Evolutionary conservation across 2,888 invertebrate genomes (phyloP), one percentile per base, ranked within the genome.

Genomic region (Andrena hattorfiana): DNA sequence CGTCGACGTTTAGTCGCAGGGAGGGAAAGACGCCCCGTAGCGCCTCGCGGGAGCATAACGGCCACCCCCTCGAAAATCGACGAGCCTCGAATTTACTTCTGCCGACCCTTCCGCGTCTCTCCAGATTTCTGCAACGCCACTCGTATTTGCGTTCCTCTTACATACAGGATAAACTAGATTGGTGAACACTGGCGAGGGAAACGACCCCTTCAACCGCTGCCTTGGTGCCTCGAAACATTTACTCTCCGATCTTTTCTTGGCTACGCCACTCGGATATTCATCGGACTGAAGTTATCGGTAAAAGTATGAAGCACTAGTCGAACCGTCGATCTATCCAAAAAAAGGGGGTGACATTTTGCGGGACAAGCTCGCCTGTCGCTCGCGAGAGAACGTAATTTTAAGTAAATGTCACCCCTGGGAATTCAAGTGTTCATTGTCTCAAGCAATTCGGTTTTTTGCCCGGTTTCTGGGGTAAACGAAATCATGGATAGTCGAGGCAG

Each of bases 401-500:
- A 72, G 80, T 72, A 81, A 81, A 81, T 48, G 80, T 80, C 54
- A 72, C 81, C 63, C 72, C 13, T 1, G 80, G 72, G 81, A 68
- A 74, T 74, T 62, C 48, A 56, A 54, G 81, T 69, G 70, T 69
- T 69, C 35, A 30, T 54, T 60, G 69, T 80, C 74, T 77, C 66
- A 48, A 54, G 59, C 60, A 59, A 64, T 78, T 72, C 62, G 71
- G 84, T 83, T 80, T 76, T 83, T 82, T 60, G 59, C 66, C 88
- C 85, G 80, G 87, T 89, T 90, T 42, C 42, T 90, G 84, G 83
- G 85, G 86, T 84, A 90, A 92, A 91, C 90, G 90, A 92, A 91
- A 90, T 92, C 90, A 92, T 91, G 90, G 89, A 90, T 89, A 89
- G 90, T 87, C 88, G 84, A 49, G 48, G 67, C 81, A 48, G 13